Conservation (phyloP, 2,888 invertebrate species). For the Liposcelis brunnea region DNA sequence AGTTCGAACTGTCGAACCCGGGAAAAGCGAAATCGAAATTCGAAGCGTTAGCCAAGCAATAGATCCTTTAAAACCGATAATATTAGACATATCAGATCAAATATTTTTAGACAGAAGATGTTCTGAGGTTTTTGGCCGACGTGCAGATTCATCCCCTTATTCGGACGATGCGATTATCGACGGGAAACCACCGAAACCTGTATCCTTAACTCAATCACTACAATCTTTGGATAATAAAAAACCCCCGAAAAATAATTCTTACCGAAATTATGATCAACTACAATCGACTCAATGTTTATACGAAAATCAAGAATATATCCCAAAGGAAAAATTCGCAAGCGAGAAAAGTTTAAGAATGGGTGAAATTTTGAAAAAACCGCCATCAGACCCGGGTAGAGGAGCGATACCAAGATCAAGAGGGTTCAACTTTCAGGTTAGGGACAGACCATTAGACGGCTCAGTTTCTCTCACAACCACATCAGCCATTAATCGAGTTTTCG, state of each 20-base stretch:
- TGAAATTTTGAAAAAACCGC: too few species aligned
- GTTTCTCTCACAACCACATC: too few species aligned
- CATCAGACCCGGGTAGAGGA: background rate
- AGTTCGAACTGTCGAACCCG: slow-evolving; percentile 31
- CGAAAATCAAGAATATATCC: background rate
- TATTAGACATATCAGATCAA: background rate
- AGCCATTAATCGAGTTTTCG: slow-evolving; percentile 1
- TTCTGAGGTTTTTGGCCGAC: slow-evolving; percentile 3
- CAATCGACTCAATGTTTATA: background rate
- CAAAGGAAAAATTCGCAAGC: too few species aligned
- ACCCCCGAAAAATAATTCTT: too few species aligned
- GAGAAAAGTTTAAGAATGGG: too few species aligned
- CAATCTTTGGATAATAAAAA: background rate
- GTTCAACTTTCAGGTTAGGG: background rate
- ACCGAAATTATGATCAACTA: slow-evolving; percentile 1
- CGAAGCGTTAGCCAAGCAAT: slow-evolving; percentile 21
- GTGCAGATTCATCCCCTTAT: slow-evolving; percentile 1
- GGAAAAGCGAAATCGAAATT: slow-evolving; percentile 33
- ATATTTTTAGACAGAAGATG: slow-evolving; percentile 4
- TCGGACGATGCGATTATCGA: background rate
- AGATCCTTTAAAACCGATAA: background rate
- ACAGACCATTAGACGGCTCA: background rate
- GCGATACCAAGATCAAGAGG: background rate
- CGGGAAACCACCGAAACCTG: background rate
- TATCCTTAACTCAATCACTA: background rate